A percentile compares a stretch with the other conserved stretches of the same genome.
phyloP scores from a whole-genome alignment of 2,113 vertebrate species.

The Ramphastos sulfuratus region DNA sequence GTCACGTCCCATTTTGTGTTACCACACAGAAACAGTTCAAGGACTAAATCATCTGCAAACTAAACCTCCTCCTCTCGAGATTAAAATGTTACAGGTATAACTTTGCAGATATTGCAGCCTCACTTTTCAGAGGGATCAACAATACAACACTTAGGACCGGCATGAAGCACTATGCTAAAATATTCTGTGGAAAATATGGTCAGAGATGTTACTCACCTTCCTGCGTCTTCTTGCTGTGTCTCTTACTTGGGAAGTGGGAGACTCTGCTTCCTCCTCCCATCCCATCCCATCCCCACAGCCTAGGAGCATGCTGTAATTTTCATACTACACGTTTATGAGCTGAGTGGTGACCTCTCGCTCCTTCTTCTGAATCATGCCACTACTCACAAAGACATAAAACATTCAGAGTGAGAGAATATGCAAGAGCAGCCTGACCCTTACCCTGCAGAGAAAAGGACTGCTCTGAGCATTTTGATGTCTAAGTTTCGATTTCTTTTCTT shows the following conservation, averaged over 20 bases:
- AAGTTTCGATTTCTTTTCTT: neutral
- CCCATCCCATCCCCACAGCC: neutral
- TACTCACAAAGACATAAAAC: neutral
- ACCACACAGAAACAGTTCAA: neutral
- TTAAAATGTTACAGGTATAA: neutral
- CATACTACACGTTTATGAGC: neutral
- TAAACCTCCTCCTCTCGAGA: neutral
- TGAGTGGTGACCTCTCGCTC: neutral
- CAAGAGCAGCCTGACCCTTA: neutral
- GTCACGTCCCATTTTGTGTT: neutral
- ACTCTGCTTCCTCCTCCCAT: neutral
- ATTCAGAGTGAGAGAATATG: neutral
- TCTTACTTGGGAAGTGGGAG: neutral
- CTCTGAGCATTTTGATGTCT: neutral
- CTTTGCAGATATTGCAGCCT: neutral
- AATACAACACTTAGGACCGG: neutral
- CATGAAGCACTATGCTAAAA: neutral
- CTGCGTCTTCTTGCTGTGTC: neutral
- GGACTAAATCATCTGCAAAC: neutral
- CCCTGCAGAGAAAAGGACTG: neutral
- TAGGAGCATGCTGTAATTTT: neutral
- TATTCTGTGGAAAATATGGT: fast-evolving
- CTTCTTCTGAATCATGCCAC: neutral
- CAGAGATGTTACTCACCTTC: neutral
- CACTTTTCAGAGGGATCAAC: neutral